Percentiles rank a stretch among this genome's conserved stretches.
Evolutionary conservation across 2,888 invertebrate genomes (phyloP).

Genomic region (Odontothrips loti): DNA sequence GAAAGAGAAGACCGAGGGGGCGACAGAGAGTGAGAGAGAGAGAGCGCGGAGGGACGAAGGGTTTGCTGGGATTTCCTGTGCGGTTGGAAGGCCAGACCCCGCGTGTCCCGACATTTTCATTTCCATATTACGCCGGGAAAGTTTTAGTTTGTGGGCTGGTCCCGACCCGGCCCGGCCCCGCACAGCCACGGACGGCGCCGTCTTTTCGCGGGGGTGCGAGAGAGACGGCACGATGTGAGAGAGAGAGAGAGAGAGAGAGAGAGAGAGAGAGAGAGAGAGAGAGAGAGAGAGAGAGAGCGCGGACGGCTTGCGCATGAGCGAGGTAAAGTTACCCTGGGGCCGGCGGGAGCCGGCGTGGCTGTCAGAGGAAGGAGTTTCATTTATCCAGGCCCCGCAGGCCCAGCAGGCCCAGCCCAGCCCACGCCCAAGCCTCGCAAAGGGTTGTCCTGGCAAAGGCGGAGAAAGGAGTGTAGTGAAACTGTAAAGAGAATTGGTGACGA

Average conservation of each 20-base stretch:
- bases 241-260: neutral
- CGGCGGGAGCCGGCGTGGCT: neutral
- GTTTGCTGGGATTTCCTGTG: slow-evolving; percentile 12
- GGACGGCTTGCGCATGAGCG: neutral
- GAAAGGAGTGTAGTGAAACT: neutral
- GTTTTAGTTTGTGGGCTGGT: slow-evolving; percentile 12
- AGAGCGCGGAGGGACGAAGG: neutral
- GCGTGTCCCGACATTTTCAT: slow-evolving; percentile 15
- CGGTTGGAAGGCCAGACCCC: neutral
- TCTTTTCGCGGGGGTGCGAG: neutral
- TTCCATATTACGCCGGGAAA: slow-evolving; percentile 22
- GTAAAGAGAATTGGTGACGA: neutral
- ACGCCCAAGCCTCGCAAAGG: neutral
- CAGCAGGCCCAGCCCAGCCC: neutral
- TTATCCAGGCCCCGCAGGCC: neutral
- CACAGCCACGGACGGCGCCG: too few species aligned
- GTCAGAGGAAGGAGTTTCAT: slow-evolving; percentile 1
- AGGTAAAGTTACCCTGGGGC: neutral
- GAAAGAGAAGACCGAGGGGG: too few species aligned
- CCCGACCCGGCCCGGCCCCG: neutral
- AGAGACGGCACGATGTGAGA: neutral
- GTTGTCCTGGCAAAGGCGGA: neutral
- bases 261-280: neutral
- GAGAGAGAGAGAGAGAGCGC: neutral
- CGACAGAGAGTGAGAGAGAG: too few species aligned